Percentiles rank a stretch among this genome's conserved stretches.
Evolutionary conservation across 2,113 vertebrate species (phyloP).

Genomic region (Plectropomus leopardus): DNA sequence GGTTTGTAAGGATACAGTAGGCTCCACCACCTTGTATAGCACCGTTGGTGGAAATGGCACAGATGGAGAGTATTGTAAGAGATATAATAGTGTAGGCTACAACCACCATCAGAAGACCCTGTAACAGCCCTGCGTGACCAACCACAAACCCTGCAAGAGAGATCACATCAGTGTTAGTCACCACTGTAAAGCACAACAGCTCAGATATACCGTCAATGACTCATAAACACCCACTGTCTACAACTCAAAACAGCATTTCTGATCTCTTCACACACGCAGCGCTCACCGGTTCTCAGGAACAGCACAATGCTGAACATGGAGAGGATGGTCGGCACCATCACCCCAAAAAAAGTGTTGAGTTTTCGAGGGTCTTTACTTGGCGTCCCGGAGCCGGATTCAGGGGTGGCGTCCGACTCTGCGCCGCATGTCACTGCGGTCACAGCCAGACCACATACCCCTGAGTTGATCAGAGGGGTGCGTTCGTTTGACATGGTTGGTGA

Average conservation of each 20-base stretch:
- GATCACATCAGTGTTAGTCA: conserved; percentile 36
- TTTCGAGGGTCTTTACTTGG: conserved; percentile 77
- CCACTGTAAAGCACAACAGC: conserved; percentile 26
- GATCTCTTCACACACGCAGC: too few species aligned
- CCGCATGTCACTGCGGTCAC: conserved; percentile 56
- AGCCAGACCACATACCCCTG: conserved; percentile 81
- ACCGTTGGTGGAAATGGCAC: conserved; percentile 94
- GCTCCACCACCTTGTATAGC: conserved; percentile 92
- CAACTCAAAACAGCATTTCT: too few species aligned
- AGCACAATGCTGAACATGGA: conserved; percentile 96
- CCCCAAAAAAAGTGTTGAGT: conserved; percentile 93
- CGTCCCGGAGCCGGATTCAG: conserved; percentile 4
- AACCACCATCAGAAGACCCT: conserved; percentile 89
- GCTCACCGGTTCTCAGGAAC: conserved; percentile 91
- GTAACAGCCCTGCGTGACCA: conserved; percentile 91
- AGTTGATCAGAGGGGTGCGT: conserved; percentile 88
- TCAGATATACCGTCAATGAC: not conserved
- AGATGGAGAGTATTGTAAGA: conserved; percentile 93
- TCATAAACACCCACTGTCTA: conserved; percentile 2
- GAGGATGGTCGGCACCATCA: conserved; percentile 92
- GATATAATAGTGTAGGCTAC: conserved; percentile 92
- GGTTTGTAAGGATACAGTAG: conserved; percentile 91
- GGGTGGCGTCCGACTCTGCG: conserved; percentile 44
- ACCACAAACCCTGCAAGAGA: conserved; percentile 89
- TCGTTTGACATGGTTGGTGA: conserved; percentile 87